Conservation (phyloP, 2,797 vertebrate genomes). For the Erpetoichthys calabaricus region DNA sequence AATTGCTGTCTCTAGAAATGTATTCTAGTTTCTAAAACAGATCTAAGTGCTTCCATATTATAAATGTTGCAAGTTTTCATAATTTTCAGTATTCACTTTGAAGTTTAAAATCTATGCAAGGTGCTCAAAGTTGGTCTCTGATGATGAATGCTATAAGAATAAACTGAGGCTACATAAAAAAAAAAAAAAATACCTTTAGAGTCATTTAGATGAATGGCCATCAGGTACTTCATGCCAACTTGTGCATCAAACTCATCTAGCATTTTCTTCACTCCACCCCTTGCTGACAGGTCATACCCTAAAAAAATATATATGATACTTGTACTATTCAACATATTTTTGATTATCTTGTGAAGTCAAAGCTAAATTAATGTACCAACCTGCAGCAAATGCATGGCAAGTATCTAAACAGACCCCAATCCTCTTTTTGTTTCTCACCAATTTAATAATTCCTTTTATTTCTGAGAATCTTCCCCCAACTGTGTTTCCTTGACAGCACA, state of each 20-base stretch:
- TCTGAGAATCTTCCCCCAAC: slow-evolving; percentile 52
- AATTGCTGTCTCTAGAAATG: too few species aligned
- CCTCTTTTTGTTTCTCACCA: slow-evolving; percentile 49
- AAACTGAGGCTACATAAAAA: not conserved
- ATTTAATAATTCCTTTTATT: slow-evolving; percentile 52
- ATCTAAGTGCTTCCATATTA: too few species aligned
- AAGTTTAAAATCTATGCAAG: too few species aligned
- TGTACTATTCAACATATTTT: too few species aligned
- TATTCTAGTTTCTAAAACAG: too few species aligned
- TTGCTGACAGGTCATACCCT: slow-evolving; percentile 52
- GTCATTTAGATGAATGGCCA: slow-evolving; percentile 58
- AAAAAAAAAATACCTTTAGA: slow-evolving; percentile 49
- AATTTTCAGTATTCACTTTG: too few species aligned
- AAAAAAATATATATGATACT: not conserved
- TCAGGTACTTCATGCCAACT: slow-evolving; percentile 52
- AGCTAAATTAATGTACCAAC: slow-evolving; percentile 21
- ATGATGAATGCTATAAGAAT: not conserved
- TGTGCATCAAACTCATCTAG: slow-evolving; percentile 50
- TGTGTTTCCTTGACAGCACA: slow-evolving; percentile 60
- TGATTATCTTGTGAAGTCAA: too few species aligned
- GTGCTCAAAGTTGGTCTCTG: not conserved
- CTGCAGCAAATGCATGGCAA: slow-evolving; percentile 58
- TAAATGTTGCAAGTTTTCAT: too few species aligned
- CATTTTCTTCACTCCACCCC: slow-evolving; percentile 44
- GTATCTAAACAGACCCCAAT: slow-evolving; percentile 58